Percentiles rank a stretch among this genome's conserved stretches.
Evolutionary conservation across 2,113 vertebrate species (phyloP).

Genomic region (Addax nasomaculatus): DNA sequence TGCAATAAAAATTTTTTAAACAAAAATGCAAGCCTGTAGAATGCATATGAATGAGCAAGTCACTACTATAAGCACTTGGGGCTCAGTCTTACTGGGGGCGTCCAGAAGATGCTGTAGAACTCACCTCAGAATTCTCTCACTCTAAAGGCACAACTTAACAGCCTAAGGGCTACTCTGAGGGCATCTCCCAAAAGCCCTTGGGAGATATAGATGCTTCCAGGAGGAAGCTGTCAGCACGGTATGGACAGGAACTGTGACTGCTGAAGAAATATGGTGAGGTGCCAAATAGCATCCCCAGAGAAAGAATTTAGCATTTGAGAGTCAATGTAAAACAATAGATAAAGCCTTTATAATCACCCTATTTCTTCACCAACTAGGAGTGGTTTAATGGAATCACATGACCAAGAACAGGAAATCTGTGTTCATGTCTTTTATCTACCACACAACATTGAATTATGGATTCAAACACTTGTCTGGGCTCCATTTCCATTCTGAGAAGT

Average conservation of each 20-base stretch:
- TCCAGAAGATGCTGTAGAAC: not conserved
- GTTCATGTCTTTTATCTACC: not conserved
- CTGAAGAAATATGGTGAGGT: not conserved
- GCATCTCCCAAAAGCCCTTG: not conserved
- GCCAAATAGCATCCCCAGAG: not conserved
- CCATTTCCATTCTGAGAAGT: not conserved
- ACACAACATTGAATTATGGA: not conserved
- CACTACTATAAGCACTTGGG: not conserved
- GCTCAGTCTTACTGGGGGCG: not conserved
- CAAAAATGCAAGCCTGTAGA: not conserved
- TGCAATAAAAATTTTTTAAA: fast-evolving
- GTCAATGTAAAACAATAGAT: not conserved
- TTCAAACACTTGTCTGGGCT: not conserved
- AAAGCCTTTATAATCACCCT: not conserved
- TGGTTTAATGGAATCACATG: not conserved
- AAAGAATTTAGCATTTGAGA: not conserved
- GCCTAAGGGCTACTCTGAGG: not conserved
- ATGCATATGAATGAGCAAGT: not conserved
- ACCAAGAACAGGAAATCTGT: not conserved
- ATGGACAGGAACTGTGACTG: not conserved
- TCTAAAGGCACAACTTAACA: not conserved
- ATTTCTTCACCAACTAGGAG: not conserved
- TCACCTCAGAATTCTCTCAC: not conserved
- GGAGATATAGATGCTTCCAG: not conserved
- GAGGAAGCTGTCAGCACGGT: not conserved